Evolutionary conservation across 1,140 invertebrate genomes (phyloP), one percentile per base, ranked within the genome.

Genomic region (Drosophila serrata): DNA sequence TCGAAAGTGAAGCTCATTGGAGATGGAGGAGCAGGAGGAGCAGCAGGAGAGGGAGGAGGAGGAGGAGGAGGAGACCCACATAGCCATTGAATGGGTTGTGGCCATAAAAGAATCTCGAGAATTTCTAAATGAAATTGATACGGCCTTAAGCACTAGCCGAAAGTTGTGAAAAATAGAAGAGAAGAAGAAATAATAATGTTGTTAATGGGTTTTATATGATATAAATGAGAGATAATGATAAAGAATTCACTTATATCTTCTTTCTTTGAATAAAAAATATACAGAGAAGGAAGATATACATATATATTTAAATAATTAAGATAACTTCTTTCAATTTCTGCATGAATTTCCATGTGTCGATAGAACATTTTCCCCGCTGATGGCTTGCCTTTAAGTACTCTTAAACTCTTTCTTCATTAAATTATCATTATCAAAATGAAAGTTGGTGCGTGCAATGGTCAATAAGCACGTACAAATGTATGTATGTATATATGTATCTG

Each of bases 391-490:
- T 19, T 13, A 12, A 35, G 55, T 37, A 45, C 62, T 33, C 19
- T 33, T 31, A 7, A 13, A 12, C 46, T 49, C 48, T 17, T 31
- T 67, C 56, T 74, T 63, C 49, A 77, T 77, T 69, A 69, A 77
- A 77, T 77, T 77, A 77, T 77, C 74, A 77, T 61, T 77, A 69
- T 77, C 63, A 77, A 77, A 77, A 77, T 69, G 74, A 77, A 77
- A 77, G 74, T 77, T 55, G 29, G 51, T 61, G 57, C 74, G 64
- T 77, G 74, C 51, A 49, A 7, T 31, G 64, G 79, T 53, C 76
- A 73, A 88, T 84, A 72, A 61, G 73, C 84, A 87, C 84, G 84
- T 87, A 88, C 57, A n/a, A n/a, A n/a, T n/a, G n/a, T n/a, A n/a
- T n/a, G n/a, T n/a, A n/a, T n/a, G n/a, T n/a, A n/a, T n/a, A n/a